Base-by-base conservation (phyloP, 35 echinoderm and acorn worm genomes). In the Ptychodera flava region DNA sequence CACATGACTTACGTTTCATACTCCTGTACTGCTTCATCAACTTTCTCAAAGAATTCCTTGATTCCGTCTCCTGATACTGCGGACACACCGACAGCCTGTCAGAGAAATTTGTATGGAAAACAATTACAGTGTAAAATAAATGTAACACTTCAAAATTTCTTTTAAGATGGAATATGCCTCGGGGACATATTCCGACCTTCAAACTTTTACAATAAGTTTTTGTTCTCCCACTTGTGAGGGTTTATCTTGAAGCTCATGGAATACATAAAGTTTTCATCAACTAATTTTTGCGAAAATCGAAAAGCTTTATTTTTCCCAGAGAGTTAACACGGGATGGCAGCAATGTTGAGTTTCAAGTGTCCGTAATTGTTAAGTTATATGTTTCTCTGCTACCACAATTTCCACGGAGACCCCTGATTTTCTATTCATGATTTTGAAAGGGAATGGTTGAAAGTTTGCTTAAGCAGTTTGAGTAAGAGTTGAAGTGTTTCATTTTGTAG, bases 21-120 rank as follows among this genome's bases (percentile, higher is more conserved):
- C 87, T 97, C 95, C 79, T 87, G 80, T 0, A 93, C 85, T 31
- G 95, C 95, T 87, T 93, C 92, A 36, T 84, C 89, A 1, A 97
- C 87, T 78, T 78, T 87, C 36, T 93, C 79, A 80, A 97, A 97
- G 90, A 97, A 97, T 6, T 86, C 86, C 16, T 93, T 89, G 36
- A 97, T 33, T n/a, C 95, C 95, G 81, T 97, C 85, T 0, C 95
- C 92, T 10, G 95, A 93, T 1, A 97, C 95, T 16, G 95, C 92
- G 33, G 95, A 97, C 1, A 97, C 95, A 85, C 95, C 95, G 31
- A 93, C 95, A 86, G 89, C 91, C 95, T 97, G 83, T 1, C 16
- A 1, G 30, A 78, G 77, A 16, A 83, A 38, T n/a, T n/a, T n/a
- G n/a, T n/a, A n/a, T n/a, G n/a, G n/a, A n/a, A n/a, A n/a, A n/a